Conservation (phyloP, 2,797 vertebrate species). For the Neosilurus mollespiculum region DNA sequence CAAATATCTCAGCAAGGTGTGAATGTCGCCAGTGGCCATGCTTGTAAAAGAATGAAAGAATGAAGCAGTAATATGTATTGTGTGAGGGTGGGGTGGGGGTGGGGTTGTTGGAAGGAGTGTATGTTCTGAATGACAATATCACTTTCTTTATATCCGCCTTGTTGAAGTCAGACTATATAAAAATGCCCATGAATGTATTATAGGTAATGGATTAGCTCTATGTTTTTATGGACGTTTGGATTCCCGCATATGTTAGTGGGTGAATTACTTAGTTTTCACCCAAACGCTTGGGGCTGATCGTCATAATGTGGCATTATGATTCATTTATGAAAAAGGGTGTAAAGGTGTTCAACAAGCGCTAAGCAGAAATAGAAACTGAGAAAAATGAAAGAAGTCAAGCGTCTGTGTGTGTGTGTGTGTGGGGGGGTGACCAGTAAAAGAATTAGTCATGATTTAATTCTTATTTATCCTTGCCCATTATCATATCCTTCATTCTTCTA, state of each 20-base stretch:
- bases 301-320: conserved; percentile 43
- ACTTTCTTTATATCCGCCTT: conserved; percentile 56
- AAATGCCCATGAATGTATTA: conserved; percentile 57
- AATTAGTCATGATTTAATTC: conserved; percentile 39
- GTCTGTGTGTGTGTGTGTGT: no score
- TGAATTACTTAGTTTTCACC: conserved; percentile 53
- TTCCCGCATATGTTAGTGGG: conserved; percentile 52
- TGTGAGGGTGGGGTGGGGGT: conserved; percentile 42
- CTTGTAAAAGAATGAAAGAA: conserved; percentile 66
- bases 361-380: conserved; percentile 34
- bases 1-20: conserved; percentile 66
- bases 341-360: conserved; percentile 43
- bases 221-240: conserved; percentile 55
- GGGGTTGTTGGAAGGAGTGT: conserved; percentile 30
- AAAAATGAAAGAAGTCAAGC: conserved; percentile 23
- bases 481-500: conserved; percentile 36
- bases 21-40: conserved; percentile 63
- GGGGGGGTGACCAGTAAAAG: conserved; percentile 23
- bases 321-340: conserved; percentile 52
- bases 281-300: conserved; percentile 51
- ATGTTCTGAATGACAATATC: conserved; percentile 60
- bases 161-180: conserved; percentile 56
- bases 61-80: conserved; percentile 58
- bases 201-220: conserved; percentile 52
- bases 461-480: conserved; percentile 44